Evolutionary conservation across 92 coral and sea anemone genomes (phyloP), one percentile per base, ranked within the genome.

Genomic region (Micromussa lordhowensis): DNA sequence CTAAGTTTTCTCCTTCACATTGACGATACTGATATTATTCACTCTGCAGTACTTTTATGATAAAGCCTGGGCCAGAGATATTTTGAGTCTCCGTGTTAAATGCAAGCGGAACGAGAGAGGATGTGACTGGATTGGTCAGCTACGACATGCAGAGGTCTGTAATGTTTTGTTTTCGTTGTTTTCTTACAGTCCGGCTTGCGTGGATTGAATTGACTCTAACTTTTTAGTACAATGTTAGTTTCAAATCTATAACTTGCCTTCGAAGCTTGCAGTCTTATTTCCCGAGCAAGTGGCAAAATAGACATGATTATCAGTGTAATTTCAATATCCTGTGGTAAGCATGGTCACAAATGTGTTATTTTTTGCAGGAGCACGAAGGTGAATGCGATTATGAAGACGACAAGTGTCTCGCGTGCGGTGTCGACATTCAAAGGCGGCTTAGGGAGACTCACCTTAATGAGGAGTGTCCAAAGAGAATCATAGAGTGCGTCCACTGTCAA

Each of bases 1-100:
- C 78, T 3, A 17, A 63, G 32, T 66, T 26, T 26, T n/a, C 31
- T 66, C 18, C 5, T n/a, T 26, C 4, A 7, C 32, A 66, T 14
- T 15, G n/a, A n/a, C n/a, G n/a, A n/a, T n/a, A 17, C 71, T 34
- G 71, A 2, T 74, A 26, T 74, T 74, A 4, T 77, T 77, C 26
- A 0, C 72, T 13, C 68, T 19, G 15, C 26, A 79, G 90, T 87
- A 68, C 69, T 87, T 35, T 38, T 29, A 31, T 17, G 90, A 87
- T 85, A 87, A 78, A 53, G 90, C 90, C 24, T 87, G 77, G 77
- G 76, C 90, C 28, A 28, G 90, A 51, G 90, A 87, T 49, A 87
- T 87, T 30, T 72, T 87, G 78, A 79, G 55, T 21, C 85, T 87
- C 18, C 80, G 90, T 22, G 70, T 87, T 28, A 87, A 87, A 80